These are phyloP conservation scores for Cyphomyrus discorhynchus DNA, from an alignment of 2,113 vertebrate genomes.

Conservation along the genomic window DNA sequence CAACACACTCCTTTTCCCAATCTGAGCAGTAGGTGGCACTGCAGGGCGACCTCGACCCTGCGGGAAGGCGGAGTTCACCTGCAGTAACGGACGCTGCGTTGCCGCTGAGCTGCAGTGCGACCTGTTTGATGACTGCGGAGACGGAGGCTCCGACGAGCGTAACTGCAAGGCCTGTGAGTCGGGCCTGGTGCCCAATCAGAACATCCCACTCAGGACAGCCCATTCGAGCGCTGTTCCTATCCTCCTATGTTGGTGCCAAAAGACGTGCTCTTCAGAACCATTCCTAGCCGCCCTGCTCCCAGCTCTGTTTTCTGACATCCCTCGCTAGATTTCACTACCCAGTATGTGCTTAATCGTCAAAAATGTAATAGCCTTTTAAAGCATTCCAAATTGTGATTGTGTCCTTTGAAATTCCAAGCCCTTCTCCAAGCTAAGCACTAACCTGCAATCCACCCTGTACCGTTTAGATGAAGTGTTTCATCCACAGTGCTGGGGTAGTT, in stretches of 20 bases:
- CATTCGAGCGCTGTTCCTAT: background rate
- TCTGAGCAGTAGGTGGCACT: conserved; percentile 60
- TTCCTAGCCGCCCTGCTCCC: background rate
- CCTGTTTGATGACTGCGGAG: conserved; percentile 86
- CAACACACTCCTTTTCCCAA: too few relatives aligned
- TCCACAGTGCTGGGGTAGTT: background rate
- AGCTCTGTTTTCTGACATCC: background rate
- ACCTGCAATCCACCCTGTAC: background rate
- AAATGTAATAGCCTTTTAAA: background rate
- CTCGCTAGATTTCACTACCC: background rate
- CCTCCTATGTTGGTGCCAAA: background rate
- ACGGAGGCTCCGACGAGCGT: conserved; percentile 82
- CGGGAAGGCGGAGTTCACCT: conserved; percentile 88
- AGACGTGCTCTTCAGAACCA: background rate
- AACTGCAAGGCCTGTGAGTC: conserved; percentile 84
- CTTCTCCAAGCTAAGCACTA: background rate
- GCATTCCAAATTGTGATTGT: background rate
- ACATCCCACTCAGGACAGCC: background rate
- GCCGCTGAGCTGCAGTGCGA: conserved; percentile 83
- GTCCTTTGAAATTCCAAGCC: background rate
- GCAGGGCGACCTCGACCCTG: conserved; percentile 72
- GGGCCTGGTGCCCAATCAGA: background rate
- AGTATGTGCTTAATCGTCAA: background rate
- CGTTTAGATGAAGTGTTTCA: background rate
- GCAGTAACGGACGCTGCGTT: conserved; percentile 78